Evolutionary conservation across 2,888 invertebrate species (phyloP), one percentile per base, ranked within the genome.

Genomic region (Dolichomitus sp.): DNA sequence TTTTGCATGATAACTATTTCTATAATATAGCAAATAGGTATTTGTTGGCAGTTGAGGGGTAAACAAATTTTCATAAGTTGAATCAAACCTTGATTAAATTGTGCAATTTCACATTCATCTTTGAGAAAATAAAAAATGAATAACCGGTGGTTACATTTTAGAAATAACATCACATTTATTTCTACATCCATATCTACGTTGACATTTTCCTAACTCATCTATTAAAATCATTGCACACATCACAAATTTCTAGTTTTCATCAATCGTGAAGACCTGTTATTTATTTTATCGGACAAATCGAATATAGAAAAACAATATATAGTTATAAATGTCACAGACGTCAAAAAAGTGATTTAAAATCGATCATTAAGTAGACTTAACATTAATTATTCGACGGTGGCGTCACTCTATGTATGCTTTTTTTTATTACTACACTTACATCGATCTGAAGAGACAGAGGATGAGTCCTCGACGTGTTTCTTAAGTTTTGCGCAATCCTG

Each of bases 401-500:
- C 61, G 37, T 61, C 61, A 61, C 17, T n/a, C 17, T 57, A 11
- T 65, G 12, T 19, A 9, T 45, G 30, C 14, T 50, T 37, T 14
- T 52, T 33, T 50, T 30, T 50, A 63, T 52, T 61, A n/a, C 27
- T 68, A 57, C 57, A n/a, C 37, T 40, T 23, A 30, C 42, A 54
- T 50, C 45, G 45, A 72, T 57, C 45, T 17, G 14, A 42, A 40
- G 33, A 61, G 33, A 50, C 48, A 23, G 61, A 27, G 70, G 75
- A 75, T 69, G 68, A 65, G 17, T 68, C 12, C 11, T 27, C 65
- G 54, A 81, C 45, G 73, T 27, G 80, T 77, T 61, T 63, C 54
- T 52, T 59, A 23, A 45, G 40, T 37, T 70, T 78, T 82, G 42
- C 70, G 73, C 72, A 79, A 84, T 78, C 54, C 50, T 57, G 40